These are phyloP conservation scores for Tipula vernalis DNA, from an alignment of 2,888 invertebrate species.

Conservation along the genomic window DNA sequence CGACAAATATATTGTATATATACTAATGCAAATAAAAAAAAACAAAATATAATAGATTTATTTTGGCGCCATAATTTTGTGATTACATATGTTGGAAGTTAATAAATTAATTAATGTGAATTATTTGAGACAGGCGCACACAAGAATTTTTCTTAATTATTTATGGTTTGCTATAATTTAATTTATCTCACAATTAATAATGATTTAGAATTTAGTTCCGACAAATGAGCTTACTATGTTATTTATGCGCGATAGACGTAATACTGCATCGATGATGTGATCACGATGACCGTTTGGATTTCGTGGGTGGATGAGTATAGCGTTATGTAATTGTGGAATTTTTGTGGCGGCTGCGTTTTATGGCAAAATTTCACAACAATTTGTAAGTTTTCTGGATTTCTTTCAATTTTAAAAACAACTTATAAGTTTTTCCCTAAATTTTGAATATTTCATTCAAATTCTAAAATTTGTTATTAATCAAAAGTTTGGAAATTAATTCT, in stretches of 20 bases:
- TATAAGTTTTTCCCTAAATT: no score
- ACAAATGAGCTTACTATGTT: background rate
- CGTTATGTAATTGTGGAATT: no score
- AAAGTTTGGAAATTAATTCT: no score
- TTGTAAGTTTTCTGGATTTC: no score
- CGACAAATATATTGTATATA: background rate
- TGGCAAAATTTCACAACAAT: no score
- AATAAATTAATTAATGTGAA: background rate
- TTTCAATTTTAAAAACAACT: no score
- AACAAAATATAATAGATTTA: background rate
- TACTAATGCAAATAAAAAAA: background rate
- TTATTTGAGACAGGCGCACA: background rate
- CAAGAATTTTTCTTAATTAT: background rate
- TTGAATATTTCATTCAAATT: no score
- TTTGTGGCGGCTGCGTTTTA: no score
- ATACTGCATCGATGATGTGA: background rate
- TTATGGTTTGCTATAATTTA: background rate
- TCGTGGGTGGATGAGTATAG: background rate
- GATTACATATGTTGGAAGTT: background rate
- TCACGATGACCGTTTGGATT: background rate
- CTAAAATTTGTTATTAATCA: no score
- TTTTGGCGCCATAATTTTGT: conserved; percentile 4
- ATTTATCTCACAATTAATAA: background rate
- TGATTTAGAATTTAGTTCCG: background rate
- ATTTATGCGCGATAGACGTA: background rate